A percentile compares a stretch with the other conserved stretches of the same genome.
phyloP scores from a whole-genome alignment of 2,797 vertebrate species.

The Neostethus bicornis region DNA sequence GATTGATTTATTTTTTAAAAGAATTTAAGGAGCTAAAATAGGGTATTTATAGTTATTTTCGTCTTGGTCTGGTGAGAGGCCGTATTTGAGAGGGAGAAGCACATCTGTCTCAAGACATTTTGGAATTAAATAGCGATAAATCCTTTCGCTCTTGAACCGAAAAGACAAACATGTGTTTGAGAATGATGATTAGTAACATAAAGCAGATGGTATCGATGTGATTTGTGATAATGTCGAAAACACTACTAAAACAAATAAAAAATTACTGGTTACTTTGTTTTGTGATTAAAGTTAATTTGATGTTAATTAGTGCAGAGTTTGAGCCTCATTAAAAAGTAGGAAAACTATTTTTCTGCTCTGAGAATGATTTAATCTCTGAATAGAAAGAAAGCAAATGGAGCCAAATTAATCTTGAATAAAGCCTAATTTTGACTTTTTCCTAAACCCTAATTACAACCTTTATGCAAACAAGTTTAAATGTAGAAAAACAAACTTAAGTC shows the following conservation, averaged over 20 bases:
- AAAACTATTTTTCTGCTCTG: slow-evolving; percentile 35
- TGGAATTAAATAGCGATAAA: not conserved
- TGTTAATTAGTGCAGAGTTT: slow-evolving; percentile 16
- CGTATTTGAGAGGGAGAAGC: not conserved
- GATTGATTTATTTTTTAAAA: not conserved
- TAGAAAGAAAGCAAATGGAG: slow-evolving; percentile 5
- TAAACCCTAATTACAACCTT: slow-evolving; percentile 24
- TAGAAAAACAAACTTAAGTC: slow-evolving; percentile 26
- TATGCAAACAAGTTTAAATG: slow-evolving; percentile 26
- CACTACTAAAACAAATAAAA: not conserved
- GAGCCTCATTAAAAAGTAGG: slow-evolving; percentile 14
- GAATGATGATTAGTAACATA: too few relatives aligned
- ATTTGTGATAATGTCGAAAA: not conserved
- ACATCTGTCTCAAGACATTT: not conserved
- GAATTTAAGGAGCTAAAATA: too few relatives aligned
- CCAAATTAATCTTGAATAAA: slow-evolving; percentile 31
- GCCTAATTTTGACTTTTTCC: slow-evolving; percentile 23
- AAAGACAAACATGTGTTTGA: too few relatives aligned
- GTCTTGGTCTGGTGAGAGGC: not conserved
- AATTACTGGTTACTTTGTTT: not conserved
- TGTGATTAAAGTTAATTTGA: slow-evolving; percentile 1
- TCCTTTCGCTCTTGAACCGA: too few relatives aligned
- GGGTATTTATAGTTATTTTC: too few relatives aligned
- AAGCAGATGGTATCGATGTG: not conserved
- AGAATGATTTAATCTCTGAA: slow-evolving; percentile 14